These are phyloP conservation scores for Sturmia bella DNA, from an alignment of 2,888 invertebrate species.

Conservation along the genomic window DNA sequence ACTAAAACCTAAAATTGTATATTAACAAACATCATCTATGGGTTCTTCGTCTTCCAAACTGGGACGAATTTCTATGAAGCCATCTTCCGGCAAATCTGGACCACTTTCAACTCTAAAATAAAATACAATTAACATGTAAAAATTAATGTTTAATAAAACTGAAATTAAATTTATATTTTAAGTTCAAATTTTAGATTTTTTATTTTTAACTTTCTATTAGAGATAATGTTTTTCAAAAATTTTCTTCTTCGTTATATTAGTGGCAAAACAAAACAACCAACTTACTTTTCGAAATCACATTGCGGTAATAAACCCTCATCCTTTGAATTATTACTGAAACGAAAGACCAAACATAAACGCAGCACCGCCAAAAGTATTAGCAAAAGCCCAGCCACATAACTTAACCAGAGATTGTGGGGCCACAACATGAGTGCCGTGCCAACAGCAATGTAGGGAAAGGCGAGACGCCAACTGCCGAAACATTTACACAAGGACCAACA, in stretches of 20 bases:
- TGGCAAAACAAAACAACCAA: background rate
- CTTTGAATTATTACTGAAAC: constrained; percentile 76
- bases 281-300: constrained; percentile 80
- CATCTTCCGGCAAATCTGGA: constrained; percentile 78
- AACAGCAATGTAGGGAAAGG: constrained; percentile 78
- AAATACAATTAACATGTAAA: constrained; percentile 34
- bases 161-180: too few species aligned
- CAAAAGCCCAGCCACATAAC: constrained; percentile 82
- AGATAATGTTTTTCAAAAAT: constrained; percentile 33
- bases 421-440: constrained; percentile 79
- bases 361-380: constrained; percentile 82
- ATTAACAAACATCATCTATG: constrained; percentile 80
- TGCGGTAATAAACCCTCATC: constrained; percentile 80
- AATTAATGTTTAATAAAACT: too few species aligned
- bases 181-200: too few species aligned
- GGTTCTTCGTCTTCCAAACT: constrained; percentile 78
- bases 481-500: constrained; percentile 77
- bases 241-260: constrained; percentile 20
- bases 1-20: constrained; percentile 30
- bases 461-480: constrained; percentile 79
- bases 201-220: constrained; percentile 23
- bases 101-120: constrained; percentile 76
- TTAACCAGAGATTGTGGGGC: constrained; percentile 83
- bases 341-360: constrained; percentile 79
- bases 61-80: constrained; percentile 76